Evolutionary conservation across 1,140 invertebrate species (phyloP).

Genomic region (Stegodyphus dumicola): DNA sequence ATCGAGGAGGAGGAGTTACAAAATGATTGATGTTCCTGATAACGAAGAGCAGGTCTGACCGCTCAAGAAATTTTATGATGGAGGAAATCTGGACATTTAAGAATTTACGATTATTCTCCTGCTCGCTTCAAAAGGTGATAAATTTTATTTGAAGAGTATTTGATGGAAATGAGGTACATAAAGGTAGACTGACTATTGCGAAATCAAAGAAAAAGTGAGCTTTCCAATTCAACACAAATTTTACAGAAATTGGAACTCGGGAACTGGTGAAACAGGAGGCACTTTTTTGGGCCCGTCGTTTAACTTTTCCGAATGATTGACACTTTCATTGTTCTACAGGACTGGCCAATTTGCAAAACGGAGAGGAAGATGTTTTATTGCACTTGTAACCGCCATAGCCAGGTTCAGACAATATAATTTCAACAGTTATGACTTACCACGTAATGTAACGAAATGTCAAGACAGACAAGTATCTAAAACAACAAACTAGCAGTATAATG

Average conservation of each 20-base stretch:
- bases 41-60: slow-evolving; percentile 18
- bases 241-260: slow-evolving; percentile 41
- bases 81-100: slow-evolving; percentile 38
- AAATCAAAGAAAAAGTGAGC: slow-evolving; percentile 8
- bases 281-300: no score
- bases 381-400: no score
- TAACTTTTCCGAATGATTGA: no score
- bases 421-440: no score
- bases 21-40: slow-evolving; percentile 6
- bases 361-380: background rate
- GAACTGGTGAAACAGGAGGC: background rate
- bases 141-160: slow-evolving; percentile 31
- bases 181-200: slow-evolving; percentile 8
- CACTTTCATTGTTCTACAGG: slow-evolving; percentile 17
- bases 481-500: no score
- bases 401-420: no score
- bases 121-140: slow-evolving; percentile 26
- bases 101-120: slow-evolving; percentile 8
- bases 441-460: no score
- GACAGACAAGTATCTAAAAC: no score
- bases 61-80: slow-evolving; percentile 23
- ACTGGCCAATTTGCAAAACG: slow-evolving; percentile 18
- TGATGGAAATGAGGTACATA: slow-evolving; percentile 40
- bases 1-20: slow-evolving; percentile 5
- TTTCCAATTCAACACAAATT: slow-evolving; percentile 25